These are phyloP conservation scores for Hypsopygia costalis DNA, from an alignment of 2,888 invertebrate species.

Conservation along the genomic window DNA sequence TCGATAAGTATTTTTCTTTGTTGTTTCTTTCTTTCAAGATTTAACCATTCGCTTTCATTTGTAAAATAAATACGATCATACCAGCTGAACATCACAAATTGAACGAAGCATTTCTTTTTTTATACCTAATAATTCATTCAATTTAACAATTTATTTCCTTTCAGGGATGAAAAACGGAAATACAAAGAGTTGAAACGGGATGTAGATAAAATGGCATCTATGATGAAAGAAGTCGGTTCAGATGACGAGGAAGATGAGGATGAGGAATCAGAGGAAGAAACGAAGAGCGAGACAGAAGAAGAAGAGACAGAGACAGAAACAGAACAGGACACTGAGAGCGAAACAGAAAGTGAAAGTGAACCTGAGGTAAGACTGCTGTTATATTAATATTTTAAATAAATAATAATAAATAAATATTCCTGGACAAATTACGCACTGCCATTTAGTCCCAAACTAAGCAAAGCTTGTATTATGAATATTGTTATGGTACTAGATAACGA, in stretches of 20 bases:
- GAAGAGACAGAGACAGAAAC: constrained; percentile 84
- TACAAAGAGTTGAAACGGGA: constrained; percentile 92
- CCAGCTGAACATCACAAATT: too few relatives aligned
- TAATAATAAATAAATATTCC: background rate
- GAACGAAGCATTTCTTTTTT: too few relatives aligned
- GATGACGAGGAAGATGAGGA: constrained; percentile 85
- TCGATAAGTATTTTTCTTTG: background rate
- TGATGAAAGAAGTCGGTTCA: constrained; percentile 90
- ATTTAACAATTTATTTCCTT: constrained; percentile 9
- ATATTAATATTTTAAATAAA: background rate
- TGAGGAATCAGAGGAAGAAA: constrained; percentile 81
- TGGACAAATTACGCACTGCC: too few relatives aligned
- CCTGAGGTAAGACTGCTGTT: constrained; percentile 74
- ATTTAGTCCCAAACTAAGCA: too few relatives aligned
- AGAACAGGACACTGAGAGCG: constrained; percentile 84
- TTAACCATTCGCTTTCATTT: background rate
- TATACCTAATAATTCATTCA: too few relatives aligned
- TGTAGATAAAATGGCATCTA: constrained; percentile 94
- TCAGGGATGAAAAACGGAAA: constrained; percentile 88
- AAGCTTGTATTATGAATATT: too few relatives aligned
- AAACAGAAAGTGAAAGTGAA: constrained; percentile 84
- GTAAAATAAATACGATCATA: background rate
- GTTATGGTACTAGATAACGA: too few relatives aligned
- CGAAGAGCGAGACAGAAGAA: constrained; percentile 74
- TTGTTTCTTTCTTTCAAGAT: too few relatives aligned